phyloP scores from a whole-genome alignment of 92 coral and sea anemone genomes.

The Plumapathes pennacea region DNA sequence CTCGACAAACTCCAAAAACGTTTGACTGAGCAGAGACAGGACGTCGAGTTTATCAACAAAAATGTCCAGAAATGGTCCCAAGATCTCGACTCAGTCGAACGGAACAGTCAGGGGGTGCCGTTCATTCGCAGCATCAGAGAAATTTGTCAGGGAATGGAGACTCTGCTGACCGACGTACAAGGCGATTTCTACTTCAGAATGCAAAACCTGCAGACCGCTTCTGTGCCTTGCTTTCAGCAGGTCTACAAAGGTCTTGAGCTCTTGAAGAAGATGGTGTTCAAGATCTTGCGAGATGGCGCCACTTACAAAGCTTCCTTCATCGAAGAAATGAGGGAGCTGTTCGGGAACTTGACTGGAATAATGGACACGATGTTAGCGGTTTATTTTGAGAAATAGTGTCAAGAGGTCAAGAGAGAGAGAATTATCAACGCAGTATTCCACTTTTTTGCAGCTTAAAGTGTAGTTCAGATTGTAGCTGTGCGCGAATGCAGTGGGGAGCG shows the following conservation, averaged over 20 bases:
- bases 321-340: constrained; percentile 90
- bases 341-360: constrained; percentile 77
- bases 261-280: constrained; percentile 77
- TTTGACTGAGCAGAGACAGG: constrained; percentile 59
- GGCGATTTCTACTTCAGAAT: constrained; percentile 89
- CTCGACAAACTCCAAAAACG: constrained; percentile 69
- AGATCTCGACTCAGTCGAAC: constrained; percentile 71
- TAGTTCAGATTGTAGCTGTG: no score
- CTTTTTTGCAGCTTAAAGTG: no score
- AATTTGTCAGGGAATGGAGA: constrained; percentile 64
- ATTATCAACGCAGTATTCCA: no score
- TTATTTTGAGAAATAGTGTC: constrained; percentile 68
- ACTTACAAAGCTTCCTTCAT: constrained; percentile 91
- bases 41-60: constrained; percentile 56
- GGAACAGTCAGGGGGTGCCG: constrained; percentile 92
- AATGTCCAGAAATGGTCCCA: constrained; percentile 66
- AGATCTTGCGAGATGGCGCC: constrained; percentile 77
- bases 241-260: constrained; percentile 83
- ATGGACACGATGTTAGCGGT: constrained; percentile 81
- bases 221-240: constrained; percentile 87
- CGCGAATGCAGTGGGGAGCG: no score
- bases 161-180: constrained; percentile 73
- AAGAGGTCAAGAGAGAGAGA: background rate
- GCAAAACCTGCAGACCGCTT: constrained; percentile 80
- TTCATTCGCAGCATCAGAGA: constrained; percentile 90